Evolutionary conservation across 2,888 invertebrate genomes (phyloP).

Genomic region (Cantharis nigra): DNA sequence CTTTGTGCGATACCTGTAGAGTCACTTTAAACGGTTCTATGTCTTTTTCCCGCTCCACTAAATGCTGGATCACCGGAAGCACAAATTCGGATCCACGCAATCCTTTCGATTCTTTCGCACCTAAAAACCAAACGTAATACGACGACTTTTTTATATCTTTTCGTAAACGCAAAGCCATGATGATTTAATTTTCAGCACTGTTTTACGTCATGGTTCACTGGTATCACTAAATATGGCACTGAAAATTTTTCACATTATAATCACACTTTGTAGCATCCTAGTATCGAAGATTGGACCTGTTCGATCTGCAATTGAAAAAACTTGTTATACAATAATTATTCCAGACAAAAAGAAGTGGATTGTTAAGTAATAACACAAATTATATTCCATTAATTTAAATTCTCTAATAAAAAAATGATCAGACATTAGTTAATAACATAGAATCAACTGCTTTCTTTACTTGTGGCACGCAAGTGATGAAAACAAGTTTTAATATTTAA

Average conservation of each 20-base stretch:
- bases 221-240: background rate
- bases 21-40: constrained; percentile 91
- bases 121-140: constrained; percentile 93
- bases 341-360: background rate
- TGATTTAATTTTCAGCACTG: background rate
- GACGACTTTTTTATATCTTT: constrained; percentile 90
- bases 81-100: constrained; percentile 85
- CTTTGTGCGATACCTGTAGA: constrained; percentile 88
- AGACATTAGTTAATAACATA: background rate
- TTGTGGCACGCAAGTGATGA: background rate
- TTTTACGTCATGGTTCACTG: background rate
- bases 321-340: background rate
- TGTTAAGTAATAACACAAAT: background rate
- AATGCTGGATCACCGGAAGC: constrained; percentile 79
- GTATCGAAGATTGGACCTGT: background rate
- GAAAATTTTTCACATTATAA: background rate
- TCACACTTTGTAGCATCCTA: background rate
- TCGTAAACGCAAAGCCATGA: constrained; percentile 77
- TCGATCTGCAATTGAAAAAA: background rate
- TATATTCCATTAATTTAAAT: background rate
- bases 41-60: constrained; percentile 83
- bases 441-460: background rate
- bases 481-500: background rate
- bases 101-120: constrained; percentile 92
- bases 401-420: background rate